Base-by-base conservation (phyloP, 2,113 vertebrate species). In the Paradoxurus hermaphroditus region DNA sequence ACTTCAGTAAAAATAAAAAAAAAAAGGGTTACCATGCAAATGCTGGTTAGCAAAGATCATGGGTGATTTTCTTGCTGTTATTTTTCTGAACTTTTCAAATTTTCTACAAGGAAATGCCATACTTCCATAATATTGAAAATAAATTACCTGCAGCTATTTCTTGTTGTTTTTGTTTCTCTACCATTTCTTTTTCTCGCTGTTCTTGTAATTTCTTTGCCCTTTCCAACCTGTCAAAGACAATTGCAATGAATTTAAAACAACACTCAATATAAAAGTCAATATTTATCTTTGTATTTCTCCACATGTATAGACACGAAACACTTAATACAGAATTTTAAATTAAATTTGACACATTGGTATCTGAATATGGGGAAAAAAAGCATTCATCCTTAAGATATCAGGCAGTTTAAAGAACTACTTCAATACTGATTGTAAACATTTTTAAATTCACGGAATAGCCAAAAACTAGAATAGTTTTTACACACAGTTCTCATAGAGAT, bases 121-220 rank as follows among this genome's bases (percentile, higher is more conserved):
- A 49, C 12, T 56, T 78, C 2, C 21, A 62, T 18, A 73, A 41
- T 39, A 90, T 39, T 91, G 5, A 65, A 53, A 53, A 93, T 75
- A 49, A 79, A 82, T 98, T 98, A 99, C 99, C 99, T 99, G 99
- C 99, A 98, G 98, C 98, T 31, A 99, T 99, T 97, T 99, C 99
- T 98, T 99, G 99, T 93, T 99, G 99, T 96, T 99, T 99, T 97
- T 99, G 99, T 97, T 99, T 99, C 98, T 99, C 99, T 95, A 99
- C 98, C 99, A 99, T 98, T 98, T 99, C 99, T 68, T 99, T 99
- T 97, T 99, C 99, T 97, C 99, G 99, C 97, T 99, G 99, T 97
- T 99, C 99, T 98, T 99, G 99, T 41, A 99, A 99, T 93, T 99
- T 99, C 98, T 99, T 99, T 70, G 99, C 99, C 98, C 99, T 99